These are phyloP conservation scores for Oxytorus armatus DNA, from an alignment of 2,888 invertebrate species.

Conservation along the genomic window DNA sequence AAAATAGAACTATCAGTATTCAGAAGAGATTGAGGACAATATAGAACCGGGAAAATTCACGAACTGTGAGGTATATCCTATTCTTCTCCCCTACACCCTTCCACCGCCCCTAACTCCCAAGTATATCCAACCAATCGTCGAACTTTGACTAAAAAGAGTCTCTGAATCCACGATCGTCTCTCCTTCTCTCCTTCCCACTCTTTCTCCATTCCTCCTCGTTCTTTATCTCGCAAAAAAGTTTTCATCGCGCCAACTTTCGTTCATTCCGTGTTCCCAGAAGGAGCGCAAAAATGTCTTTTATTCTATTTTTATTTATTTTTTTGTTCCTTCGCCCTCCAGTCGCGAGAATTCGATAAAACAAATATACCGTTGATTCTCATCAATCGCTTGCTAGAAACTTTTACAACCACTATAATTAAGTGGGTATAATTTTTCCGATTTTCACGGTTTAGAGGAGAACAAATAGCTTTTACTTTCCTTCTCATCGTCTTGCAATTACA, in stretches of 20 bases:
- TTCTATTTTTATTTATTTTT: background rate
- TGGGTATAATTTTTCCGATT: background rate
- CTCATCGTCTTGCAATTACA: too few relatives aligned
- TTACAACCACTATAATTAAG: background rate
- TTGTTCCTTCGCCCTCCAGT: constrained; percentile 3
- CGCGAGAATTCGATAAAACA: constrained; percentile 11
- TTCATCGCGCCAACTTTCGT: constrained; percentile 14
- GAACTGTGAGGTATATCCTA: constrained; percentile 19
- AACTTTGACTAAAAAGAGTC: constrained; percentile 45
- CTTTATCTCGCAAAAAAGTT: constrained; percentile 20
- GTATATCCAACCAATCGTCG: constrained; percentile 31
- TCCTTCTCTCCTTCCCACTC: constrained; percentile 63
- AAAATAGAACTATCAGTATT: constrained; percentile 74
- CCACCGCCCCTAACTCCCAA: too few relatives aligned
- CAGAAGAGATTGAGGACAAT: constrained; percentile 49
- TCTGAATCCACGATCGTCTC: constrained; percentile 38
- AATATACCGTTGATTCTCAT: constrained; percentile 18
- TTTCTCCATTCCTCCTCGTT: background rate
- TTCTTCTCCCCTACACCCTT: too few relatives aligned
- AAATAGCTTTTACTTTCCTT: background rate
- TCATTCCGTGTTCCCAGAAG: background rate
- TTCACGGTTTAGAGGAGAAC: background rate
- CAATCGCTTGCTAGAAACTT: background rate
- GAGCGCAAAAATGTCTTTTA: constrained; percentile 1
- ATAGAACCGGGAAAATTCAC: background rate